Conservation (phyloP, 1,140 invertebrate species). For the Drosophila funebris region DNA sequence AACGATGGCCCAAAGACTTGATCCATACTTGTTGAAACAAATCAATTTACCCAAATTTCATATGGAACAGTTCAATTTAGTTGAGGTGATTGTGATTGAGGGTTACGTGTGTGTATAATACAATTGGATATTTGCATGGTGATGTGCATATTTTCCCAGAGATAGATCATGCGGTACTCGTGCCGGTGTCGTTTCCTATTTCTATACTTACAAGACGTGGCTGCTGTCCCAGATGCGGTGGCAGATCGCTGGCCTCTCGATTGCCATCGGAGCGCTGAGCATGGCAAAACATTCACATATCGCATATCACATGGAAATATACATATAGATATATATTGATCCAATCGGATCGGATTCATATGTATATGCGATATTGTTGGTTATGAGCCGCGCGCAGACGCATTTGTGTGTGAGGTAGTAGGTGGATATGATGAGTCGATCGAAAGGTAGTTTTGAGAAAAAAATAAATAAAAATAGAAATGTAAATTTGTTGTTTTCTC, state of each 20-base stretch:
- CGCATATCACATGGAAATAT: constrained; percentile 40
- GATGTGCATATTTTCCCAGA: constrained; percentile 12
- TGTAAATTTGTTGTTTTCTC: constrained; percentile 56
- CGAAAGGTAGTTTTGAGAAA: constrained; percentile 70
- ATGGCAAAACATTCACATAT: constrained; percentile 23
- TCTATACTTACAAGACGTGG: constrained; percentile 78
- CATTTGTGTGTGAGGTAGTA: constrained; percentile 64
- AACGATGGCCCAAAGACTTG: neutral
- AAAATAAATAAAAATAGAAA: constrained; percentile 71
- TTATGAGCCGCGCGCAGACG: constrained; percentile 41
- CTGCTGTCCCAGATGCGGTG: constrained; percentile 74
- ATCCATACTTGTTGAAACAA: constrained; percentile 3
- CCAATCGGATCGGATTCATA: constrained; percentile 32
- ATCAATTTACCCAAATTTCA: neutral
- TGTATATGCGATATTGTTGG: constrained; percentile 33
- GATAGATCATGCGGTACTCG: constrained; percentile 67
- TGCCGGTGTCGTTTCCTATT: constrained; percentile 54
- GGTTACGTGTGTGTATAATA: constrained; percentile 2
- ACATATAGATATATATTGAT: constrained; percentile 19
- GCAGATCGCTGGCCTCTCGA: constrained; percentile 79
- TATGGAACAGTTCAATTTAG: constrained; percentile 47
- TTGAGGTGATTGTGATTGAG: constrained; percentile 7
- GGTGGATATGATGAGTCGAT: constrained; percentile 78
- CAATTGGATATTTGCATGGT: neutral
- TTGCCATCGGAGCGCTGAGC: constrained; percentile 72